These are phyloP conservation scores for Urocolius indicus DNA, from an alignment of 2,113 vertebrate species.

Conservation along the genomic window DNA sequence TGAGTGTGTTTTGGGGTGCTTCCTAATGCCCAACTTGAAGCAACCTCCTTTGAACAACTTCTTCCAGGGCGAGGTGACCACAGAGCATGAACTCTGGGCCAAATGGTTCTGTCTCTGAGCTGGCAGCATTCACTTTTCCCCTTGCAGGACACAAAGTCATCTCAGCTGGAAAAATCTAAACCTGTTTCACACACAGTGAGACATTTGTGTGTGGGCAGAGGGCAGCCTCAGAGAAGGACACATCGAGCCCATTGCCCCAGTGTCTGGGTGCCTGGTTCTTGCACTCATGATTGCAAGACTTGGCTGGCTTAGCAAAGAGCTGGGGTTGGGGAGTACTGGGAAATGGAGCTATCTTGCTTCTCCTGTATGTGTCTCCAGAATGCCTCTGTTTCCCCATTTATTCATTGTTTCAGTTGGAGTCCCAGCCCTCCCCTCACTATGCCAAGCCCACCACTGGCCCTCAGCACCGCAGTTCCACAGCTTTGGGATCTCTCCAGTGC, in stretches of 20 bases:
- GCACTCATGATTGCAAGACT: neutral
- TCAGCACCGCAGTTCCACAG: too few species aligned
- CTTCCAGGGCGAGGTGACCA: neutral
- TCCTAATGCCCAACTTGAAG: neutral
- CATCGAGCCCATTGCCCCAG: fast-evolving
- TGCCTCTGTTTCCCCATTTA: neutral
- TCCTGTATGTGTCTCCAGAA: fast-evolving
- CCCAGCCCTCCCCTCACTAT: too few species aligned
- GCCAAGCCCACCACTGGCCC: too few species aligned
- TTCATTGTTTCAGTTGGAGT: neutral
- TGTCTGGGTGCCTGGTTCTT: fast-evolving
- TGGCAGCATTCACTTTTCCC: too few species aligned
- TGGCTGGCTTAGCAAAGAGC: neutral
- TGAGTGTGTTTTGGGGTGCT: neutral
- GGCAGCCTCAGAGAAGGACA: neutral
- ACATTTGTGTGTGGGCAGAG: neutral
- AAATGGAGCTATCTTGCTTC: neutral
- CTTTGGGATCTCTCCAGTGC: too few species aligned
- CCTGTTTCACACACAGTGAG: neutral
- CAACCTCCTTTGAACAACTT: neutral
- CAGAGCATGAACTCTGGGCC: fast-evolving
- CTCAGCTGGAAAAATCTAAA: neutral
- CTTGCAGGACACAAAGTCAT: neutral
- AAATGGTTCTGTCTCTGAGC: too few species aligned
- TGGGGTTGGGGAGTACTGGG: neutral